Evolutionary conservation across 2,888 invertebrate species (phyloP), one percentile per base, ranked within the genome.

Genomic region (Augiades crinisus): DNA sequence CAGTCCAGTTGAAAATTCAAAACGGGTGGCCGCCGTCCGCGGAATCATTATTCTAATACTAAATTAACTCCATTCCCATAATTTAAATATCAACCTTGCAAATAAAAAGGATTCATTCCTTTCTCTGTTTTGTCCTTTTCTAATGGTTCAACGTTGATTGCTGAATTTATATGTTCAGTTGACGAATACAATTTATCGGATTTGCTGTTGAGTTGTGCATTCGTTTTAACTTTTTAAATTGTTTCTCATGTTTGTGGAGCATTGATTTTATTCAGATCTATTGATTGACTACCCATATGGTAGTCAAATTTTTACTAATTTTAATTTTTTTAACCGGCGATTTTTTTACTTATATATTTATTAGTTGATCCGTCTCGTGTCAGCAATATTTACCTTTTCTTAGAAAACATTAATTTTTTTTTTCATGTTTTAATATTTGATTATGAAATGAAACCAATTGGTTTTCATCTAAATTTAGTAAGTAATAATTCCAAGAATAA

Each of bases 51-150:
- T 88, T 84, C 84, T 81, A 86, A 85, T 80, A 81, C 78, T 77
- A 81, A 88, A 88, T 88, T 88, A 89, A 85, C 82, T 85, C 76
- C 57, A 81, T 88, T 88, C 89, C 82, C 88, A 86, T 83, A 81
- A 86, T 89, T 88, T 89, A 82, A 88, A 89, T 89, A 89, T 74
- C 70, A 66, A 67, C 62, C 59, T 55, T 54, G 60, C 51, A 57
- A 60, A 61, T 64, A 67, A 65, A 65, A 62, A 56, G 60, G 45
- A 54, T 57, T 58, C 53, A 47, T 55, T 52, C 38, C 10, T 47
- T 47, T 54, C 37, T 55, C 10, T 40, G 27, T 40, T 16, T 61
- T 67, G 61, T 69, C 62, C 59, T 67, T 58, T 65, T 72, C 72
- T 76, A 78, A 78, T 77, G 70, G 68, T 76, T n/a, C n/a, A n/a